Conservation (phyloP, 2,113 vertebrate genomes). For the Psophia crepitans region DNA sequence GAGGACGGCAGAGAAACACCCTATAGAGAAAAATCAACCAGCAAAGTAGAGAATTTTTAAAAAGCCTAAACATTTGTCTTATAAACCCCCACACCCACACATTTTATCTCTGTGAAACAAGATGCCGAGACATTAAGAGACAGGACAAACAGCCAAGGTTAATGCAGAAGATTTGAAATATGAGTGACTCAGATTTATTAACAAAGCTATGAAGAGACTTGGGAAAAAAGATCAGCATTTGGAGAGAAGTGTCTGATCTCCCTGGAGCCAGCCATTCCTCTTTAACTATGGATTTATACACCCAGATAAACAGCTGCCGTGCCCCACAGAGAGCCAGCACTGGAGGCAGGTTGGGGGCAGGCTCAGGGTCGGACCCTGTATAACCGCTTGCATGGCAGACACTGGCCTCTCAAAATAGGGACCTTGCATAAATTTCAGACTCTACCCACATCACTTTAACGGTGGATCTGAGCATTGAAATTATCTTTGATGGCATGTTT, state of each 20-base stretch:
- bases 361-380: neutral
- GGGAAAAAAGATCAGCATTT: neutral
- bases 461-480: neutral
- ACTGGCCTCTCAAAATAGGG: neutral
- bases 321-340: neutral
- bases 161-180: neutral
- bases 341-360: neutral
- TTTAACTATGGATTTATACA: neutral
- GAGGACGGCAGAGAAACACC: neutral
- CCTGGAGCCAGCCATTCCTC: neutral
- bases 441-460: neutral
- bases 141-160: conserved; percentile 1
- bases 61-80: conserved; percentile 18
- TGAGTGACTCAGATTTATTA: conserved; percentile 37
- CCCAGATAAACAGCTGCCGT: neutral
- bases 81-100: neutral
- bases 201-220: neutral
- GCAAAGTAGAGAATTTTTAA: neutral
- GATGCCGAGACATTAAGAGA: neutral
- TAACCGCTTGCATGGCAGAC: neutral
- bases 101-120: neutral
- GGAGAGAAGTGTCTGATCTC: neutral
- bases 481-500: neutral
- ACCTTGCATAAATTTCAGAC: neutral
- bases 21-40: neutral